Base-by-base conservation (phyloP, 2,113 vertebrate genomes). In the Paraplagusia blochii region DNA sequence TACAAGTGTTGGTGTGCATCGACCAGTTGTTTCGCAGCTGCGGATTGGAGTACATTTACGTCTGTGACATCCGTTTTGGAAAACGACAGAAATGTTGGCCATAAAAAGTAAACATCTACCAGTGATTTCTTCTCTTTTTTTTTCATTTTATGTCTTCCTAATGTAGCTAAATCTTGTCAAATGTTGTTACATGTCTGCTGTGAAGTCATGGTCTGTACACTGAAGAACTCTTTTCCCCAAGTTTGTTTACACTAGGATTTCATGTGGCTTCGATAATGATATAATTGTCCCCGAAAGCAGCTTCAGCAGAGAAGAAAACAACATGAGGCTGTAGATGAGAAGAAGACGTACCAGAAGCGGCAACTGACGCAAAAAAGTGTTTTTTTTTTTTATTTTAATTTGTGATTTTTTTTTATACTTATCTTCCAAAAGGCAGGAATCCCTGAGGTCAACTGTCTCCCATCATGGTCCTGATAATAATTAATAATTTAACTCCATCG, bases 211-310 rank as follows among this genome's bases (percentile, higher is more conserved):
- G 29, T 14, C 10, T 10, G 53, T 42, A 9, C 35, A 17, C 34
- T 45, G 18, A 50, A 19, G 6, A 36, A 42, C 12, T 33, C 43
- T 44, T 48, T 33, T 61, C 8, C 58, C 33, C 53, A 43, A 44
- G 35, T 66, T 63, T 66, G 49, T 53, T 39, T 38, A 55, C 1
- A 4, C 38, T 35, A n/a, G 13, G 10, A 49, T 63, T 62, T 63
- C 1, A 5, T 71, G 66, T 67, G 71, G 63, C 55, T 71, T 67
- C 50, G 9, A 34, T 65, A 65, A 67, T 63, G 39, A 58, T 38
- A 52, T 61, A 62, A 60, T 59, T 54, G 48, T 44, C 49, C 50
- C 42, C 18, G 45, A 42, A 74, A 58, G 36, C 51, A 44, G 45
- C 66, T 63, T 58, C 40, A 70, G 22, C 34, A 40, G 44, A 15